Evolutionary conservation across 2,888 invertebrate species (phyloP).

Genomic region (Brachypalpus laphriformis): DNA sequence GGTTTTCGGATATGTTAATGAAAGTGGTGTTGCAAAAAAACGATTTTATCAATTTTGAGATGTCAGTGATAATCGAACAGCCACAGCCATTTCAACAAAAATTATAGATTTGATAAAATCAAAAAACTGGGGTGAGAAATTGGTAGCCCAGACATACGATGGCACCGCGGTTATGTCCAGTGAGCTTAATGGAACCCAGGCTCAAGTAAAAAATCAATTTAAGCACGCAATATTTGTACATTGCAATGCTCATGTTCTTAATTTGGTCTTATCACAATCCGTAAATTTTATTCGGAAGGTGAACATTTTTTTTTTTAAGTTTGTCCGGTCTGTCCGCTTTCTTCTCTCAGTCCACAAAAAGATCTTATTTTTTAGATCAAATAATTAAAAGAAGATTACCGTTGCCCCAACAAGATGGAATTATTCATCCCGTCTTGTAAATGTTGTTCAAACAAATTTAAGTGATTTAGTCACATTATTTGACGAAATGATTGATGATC

Average conservation of each 20-base stretch:
- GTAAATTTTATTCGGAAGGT: background rate
- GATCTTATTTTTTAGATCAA: background rate
- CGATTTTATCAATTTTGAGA: slow-evolving; percentile 31
- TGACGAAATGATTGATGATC: slow-evolving; percentile 4
- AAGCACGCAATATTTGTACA: slow-evolving; percentile 8
- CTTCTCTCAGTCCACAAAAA: no score
- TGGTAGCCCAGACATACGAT: slow-evolving; percentile 26
- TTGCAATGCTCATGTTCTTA: slow-evolving; percentile 27
- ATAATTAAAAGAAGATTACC: no score
- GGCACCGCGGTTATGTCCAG: slow-evolving; percentile 28
- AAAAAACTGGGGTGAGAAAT: slow-evolving; percentile 4
- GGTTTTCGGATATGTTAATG: slow-evolving; percentile 5
- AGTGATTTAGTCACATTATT: background rate
- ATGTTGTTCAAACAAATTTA: background rate
- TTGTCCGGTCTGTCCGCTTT: background rate
- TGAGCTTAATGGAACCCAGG: background rate
- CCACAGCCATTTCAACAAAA: background rate
- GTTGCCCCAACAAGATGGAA: background rate
- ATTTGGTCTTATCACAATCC: slow-evolving; percentile 17
- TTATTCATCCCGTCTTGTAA: background rate
- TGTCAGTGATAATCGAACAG: slow-evolving; percentile 1
- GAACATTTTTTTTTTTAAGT: background rate
- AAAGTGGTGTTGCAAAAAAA: background rate
- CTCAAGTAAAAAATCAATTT: background rate
- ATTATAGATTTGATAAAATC: background rate